Evolutionary conservation across 2,113 vertebrate species (phyloP).

Genomic region (Saimiri boliviensis): DNA sequence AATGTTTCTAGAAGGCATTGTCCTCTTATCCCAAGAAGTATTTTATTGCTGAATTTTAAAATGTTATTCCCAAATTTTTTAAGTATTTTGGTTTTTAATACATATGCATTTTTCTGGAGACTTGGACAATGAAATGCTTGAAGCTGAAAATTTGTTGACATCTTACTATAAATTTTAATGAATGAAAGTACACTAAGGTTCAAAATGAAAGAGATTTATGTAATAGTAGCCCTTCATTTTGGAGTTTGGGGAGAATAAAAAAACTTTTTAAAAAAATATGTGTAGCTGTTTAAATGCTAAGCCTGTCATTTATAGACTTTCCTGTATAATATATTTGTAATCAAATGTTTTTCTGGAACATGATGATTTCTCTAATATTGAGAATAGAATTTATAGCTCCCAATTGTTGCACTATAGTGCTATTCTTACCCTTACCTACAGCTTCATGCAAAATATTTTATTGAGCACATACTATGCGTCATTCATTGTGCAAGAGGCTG

Average conservation of each 20-base stretch:
- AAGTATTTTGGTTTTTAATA: background rate
- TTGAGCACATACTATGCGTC: background rate
- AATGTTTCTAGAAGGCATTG: background rate
- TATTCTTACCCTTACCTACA: background rate
- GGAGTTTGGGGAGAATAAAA: background rate
- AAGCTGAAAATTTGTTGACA: background rate
- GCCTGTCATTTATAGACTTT: background rate
- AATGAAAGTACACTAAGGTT: background rate
- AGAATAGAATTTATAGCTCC: background rate
- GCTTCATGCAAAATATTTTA: background rate
- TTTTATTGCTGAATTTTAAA: background rate
- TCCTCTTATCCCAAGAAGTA: background rate
- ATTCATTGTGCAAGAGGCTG: background rate
- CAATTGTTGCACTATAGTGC: background rate
- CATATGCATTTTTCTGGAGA: background rate
- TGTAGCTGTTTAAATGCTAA: background rate
- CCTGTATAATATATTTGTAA: background rate
- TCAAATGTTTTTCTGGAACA: background rate
- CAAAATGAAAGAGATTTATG: background rate
- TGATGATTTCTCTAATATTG: background rate
- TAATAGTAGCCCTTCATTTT: background rate
- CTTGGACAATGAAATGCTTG: background rate
- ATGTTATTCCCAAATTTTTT: background rate
- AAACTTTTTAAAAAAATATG: fast-evolving
- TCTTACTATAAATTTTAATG: background rate